Evolutionary conservation across 92 coral and sea anemone genomes (phyloP).

Genomic region (Epizoanthus fatuus): DNA sequence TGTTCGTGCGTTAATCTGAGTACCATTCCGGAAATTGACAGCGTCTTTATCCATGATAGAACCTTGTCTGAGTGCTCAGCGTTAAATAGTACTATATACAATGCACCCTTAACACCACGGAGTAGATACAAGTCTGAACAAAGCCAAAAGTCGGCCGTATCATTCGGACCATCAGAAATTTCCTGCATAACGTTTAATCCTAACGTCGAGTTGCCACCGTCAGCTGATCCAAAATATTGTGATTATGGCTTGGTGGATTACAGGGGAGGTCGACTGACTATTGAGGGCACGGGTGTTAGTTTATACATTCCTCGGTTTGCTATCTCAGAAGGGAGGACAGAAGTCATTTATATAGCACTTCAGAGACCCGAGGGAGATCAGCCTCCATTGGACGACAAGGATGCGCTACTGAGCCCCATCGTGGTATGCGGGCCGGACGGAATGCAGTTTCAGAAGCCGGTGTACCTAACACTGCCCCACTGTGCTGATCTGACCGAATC

Average conservation of each 20-base stretch:
- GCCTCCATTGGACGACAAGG: conserved; percentile 1
- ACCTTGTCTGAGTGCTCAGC: conserved; percentile 2
- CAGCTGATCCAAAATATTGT: conserved; percentile 28
- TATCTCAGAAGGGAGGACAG: conserved; percentile 13
- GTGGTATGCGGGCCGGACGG: conserved; percentile 43
- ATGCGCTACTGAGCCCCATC: conserved; percentile 29
- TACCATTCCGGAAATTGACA: not conserved
- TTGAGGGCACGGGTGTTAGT: conserved; percentile 25
- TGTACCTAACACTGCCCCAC: conserved; percentile 37
- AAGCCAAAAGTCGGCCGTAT: conserved; percentile 7
- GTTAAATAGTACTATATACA: not conserved
- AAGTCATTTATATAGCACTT: conserved; percentile 32
- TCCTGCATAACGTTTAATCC: conserved; percentile 23
- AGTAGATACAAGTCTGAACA: not conserved
- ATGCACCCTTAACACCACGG: not conserved
- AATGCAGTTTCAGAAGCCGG: conserved; percentile 36
- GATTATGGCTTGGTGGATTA: conserved; percentile 28
- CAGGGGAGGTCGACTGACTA: conserved; percentile 18
- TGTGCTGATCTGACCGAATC: conserved; percentile 24
- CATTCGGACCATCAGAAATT: conserved; percentile 6
- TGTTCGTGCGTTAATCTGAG: not conserved
- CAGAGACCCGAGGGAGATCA: conserved; percentile 6
- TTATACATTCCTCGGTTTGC: conserved; percentile 20
- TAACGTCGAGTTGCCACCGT: not conserved
- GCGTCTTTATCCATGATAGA: conserved; percentile 7